A percentile compares a stretch with the other conserved stretches of the same genome.
Conservation (phyloP, 2,113 vertebrate genomes). For the Sturnus vulgaris region DNA sequence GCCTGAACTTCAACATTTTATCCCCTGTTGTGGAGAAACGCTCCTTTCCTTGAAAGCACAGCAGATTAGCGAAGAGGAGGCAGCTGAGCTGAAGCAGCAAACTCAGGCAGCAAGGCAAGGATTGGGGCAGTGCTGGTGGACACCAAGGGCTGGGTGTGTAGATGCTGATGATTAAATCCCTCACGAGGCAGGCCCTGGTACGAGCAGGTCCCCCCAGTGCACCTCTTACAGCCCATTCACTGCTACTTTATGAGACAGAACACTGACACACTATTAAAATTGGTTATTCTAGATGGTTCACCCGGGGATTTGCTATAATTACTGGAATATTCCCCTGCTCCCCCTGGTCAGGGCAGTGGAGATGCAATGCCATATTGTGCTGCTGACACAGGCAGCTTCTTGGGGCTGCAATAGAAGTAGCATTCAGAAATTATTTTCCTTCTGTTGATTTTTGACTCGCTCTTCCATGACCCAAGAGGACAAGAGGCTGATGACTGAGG, state of each 20-base stretch:
- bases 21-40: not conserved
- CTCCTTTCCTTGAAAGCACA: not conserved
- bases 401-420: not conserved
- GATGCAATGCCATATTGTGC: not conserved
- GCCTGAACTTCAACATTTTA: not conserved
- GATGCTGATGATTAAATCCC: not conserved
- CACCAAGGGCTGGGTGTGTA: not conserved
- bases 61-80: not conserved
- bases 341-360: not conserved
- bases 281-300: conserved; percentile 34
- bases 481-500: not conserved
- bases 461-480: not conserved
- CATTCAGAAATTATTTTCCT: not conserved
- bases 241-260: not conserved
- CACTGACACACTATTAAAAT: conserved; percentile 3
- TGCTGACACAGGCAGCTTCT: not conserved
- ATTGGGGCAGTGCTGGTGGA: not conserved
- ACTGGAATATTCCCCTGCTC: not conserved
- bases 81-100: not conserved
- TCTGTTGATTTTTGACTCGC: not conserved
- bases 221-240: not conserved
- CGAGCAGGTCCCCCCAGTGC: not conserved
- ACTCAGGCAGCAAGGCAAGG: not conserved
- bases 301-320: conserved; percentile 26
- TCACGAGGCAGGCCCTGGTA: not conserved